Conservation (phyloP, 1,140 invertebrate genomes). For the Bicyclus anynana region DNA sequence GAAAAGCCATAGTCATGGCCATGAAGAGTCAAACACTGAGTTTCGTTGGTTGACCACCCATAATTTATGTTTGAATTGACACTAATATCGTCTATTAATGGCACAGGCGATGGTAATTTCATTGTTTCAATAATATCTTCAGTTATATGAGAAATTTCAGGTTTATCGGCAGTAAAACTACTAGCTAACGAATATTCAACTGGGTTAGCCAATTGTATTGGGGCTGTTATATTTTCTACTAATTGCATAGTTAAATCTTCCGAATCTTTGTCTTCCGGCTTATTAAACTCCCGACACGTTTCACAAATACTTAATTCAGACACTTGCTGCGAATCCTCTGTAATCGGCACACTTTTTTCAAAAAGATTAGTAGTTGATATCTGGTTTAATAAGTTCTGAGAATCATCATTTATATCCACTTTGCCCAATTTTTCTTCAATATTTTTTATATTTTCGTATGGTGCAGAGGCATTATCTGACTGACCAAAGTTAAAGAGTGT, state of each 20-base stretch:
- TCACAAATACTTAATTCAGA: constrained; percentile 56
- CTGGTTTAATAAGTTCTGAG: neutral
- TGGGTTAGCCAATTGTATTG: constrained; percentile 61
- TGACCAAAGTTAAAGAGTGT: constrained; percentile 4
- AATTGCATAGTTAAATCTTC: constrained; percentile 59
- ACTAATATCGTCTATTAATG: constrained; percentile 38
- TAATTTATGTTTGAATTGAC: constrained; percentile 32
- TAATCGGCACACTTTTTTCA: neutral
- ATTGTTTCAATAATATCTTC: constrained; percentile 57
- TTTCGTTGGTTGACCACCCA: constrained; percentile 39
- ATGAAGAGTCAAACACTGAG: neutral
- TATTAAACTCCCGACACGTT: constrained; percentile 56
- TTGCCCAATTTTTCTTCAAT: constrained; percentile 15
- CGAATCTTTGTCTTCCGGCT: constrained; percentile 46
- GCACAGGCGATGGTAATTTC: constrained; percentile 42
- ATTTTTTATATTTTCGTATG: neutral
- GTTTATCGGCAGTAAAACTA: constrained; percentile 13
- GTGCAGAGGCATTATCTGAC: neutral
- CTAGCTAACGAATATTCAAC: constrained; percentile 36
- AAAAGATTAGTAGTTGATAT: neutral
- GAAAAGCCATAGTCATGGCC: constrained; percentile 20
- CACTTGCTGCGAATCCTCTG: constrained; percentile 22
- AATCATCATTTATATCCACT: constrained; percentile 2
- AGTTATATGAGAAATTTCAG: constrained; percentile 45
- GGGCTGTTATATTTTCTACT: constrained; percentile 67